phyloP scores from a whole-genome alignment of 2,888 invertebrate genomes.

The Limulus polyphemus region DNA sequence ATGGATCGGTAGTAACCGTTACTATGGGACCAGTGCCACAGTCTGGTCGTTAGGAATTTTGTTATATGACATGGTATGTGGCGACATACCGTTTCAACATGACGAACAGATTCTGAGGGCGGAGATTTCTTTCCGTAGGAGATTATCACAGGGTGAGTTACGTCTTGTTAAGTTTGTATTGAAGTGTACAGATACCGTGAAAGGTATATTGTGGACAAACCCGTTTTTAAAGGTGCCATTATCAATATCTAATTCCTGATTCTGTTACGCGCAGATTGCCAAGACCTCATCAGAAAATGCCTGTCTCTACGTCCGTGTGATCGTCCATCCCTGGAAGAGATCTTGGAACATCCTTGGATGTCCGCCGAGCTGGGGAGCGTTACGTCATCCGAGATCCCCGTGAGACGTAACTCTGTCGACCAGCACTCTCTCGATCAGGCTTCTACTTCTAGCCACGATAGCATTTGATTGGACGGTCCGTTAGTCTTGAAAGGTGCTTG shows the following conservation, averaged over 20 bases:
- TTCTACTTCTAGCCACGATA: conserved; percentile 25
- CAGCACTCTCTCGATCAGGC: conserved; percentile 23
- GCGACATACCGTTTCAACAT: conserved; percentile 44
- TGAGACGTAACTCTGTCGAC: conserved; percentile 18
- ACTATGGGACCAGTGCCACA: conserved; percentile 41
- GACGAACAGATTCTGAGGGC: conserved; percentile 39
- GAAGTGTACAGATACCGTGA: too few species aligned
- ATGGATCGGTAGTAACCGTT: conserved; percentile 41
- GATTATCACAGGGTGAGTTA: conserved; percentile 5
- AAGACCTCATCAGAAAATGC: conserved; percentile 44
- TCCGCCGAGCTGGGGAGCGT: conserved; percentile 28
- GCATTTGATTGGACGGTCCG: conserved; percentile 16
- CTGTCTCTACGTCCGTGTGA: conserved; percentile 41
- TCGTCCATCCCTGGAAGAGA: conserved; percentile 42
- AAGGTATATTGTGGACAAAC: too few species aligned
- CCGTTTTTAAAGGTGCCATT: too few species aligned
- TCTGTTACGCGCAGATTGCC: conserved; percentile 37
- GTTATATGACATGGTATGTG: conserved; percentile 44
- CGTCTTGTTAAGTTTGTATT: too few species aligned
- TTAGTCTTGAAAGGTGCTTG: background rate
- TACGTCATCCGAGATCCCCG: conserved; percentile 21
- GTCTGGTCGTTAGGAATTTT: conserved; percentile 46
- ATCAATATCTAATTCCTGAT: too few species aligned
- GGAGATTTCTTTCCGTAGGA: conserved; percentile 24
- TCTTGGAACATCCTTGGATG: conserved; percentile 45